Conservation (phyloP, 2,113 vertebrate genomes). For the Orcinus orca region DNA sequence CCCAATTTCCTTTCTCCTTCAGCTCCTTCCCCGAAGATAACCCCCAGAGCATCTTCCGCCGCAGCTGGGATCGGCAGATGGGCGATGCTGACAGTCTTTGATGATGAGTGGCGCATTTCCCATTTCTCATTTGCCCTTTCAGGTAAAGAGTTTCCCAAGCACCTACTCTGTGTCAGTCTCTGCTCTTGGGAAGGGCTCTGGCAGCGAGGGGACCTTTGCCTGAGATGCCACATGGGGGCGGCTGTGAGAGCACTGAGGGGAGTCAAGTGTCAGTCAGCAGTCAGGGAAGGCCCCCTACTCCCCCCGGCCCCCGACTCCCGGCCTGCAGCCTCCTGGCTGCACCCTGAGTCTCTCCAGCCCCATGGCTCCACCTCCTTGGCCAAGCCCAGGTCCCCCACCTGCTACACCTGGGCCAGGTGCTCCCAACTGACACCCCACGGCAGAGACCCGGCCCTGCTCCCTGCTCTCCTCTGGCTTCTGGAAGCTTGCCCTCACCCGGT, state of each 20-base stretch:
- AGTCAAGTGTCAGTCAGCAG: background rate
- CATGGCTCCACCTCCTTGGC: background rate
- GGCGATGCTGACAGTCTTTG: background rate
- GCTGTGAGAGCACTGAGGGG: background rate
- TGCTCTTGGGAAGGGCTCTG: background rate
- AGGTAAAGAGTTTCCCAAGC: background rate
- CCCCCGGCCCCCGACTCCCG: background rate
- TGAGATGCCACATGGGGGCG: rapidly evolving
- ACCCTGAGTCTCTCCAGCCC: background rate
- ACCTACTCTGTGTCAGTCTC: background rate
- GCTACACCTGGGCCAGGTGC: background rate
- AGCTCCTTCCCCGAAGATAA: background rate
- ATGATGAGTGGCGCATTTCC: background rate
- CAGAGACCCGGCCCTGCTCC: background rate
- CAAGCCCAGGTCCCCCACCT: background rate
- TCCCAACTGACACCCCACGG: too few species aligned
- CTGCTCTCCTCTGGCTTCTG: background rate
- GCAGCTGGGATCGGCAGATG: background rate
- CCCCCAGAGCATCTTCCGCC: background rate
- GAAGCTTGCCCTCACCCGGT: background rate
- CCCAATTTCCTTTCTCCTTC: background rate
- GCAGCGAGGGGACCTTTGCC: background rate
- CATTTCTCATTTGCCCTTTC: background rate
- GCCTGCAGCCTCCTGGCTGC: background rate
- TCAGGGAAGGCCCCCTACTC: background rate